These are phyloP conservation scores for Oreochromis grahami DNA, from an alignment of 2,797 vertebrate species.

Conservation along the genomic window DNA sequence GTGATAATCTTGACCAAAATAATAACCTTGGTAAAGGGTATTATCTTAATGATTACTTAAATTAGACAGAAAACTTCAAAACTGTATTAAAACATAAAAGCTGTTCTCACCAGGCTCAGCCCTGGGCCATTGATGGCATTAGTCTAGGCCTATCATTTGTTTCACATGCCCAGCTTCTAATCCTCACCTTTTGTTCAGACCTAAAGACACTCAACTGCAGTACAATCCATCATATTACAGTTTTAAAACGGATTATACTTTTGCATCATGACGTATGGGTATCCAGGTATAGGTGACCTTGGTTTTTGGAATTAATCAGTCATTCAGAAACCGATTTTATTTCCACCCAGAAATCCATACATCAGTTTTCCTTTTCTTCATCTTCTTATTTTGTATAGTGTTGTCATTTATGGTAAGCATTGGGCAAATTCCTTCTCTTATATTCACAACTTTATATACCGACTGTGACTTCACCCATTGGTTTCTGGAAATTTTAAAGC, in stretches of 20 bases:
- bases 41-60: conserved; percentile 43
- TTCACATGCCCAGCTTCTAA: neutral
- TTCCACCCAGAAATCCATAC: neutral
- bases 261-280: neutral
- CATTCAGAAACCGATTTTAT: neutral
- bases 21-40: conserved; percentile 41
- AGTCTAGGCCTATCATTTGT: neutral
- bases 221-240: neutral
- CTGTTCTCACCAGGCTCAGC: neutral
- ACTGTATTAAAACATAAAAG: neutral
- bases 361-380: fast-evolving
- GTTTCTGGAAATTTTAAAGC: neutral
- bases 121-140: neutral
- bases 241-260: neutral
- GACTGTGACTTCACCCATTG: neutral
- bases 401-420: neutral
- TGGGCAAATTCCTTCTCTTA: neutral
- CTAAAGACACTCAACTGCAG: neutral
- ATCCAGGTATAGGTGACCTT: neutral
- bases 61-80: conserved; percentile 30
- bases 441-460: neutral
- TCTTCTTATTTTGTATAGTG: neutral
- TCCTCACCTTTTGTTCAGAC: neutral
- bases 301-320: neutral
- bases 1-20: conserved; percentile 42